Base-by-base conservation (phyloP, 2,888 invertebrate species). In the Alloplasta piceator region DNA sequence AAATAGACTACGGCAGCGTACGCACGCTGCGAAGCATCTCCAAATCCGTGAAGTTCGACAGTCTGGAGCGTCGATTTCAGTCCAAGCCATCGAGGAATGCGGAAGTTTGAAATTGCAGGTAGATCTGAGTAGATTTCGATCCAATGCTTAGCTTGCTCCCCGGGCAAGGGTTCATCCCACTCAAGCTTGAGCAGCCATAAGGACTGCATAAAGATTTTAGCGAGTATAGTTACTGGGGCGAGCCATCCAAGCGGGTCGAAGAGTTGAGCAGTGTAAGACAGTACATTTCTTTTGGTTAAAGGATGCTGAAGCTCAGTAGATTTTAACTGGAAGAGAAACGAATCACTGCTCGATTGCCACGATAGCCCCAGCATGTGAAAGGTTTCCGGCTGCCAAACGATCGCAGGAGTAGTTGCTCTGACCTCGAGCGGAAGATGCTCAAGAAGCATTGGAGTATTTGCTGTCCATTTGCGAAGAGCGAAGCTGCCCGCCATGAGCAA, bases 1-100 rank as follows among this genome's bases (percentile, higher is more conserved):
- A 77, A 5, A 9, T 78, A 78, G 6, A 78, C 5, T 1, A 64
- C 64, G 3, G 66, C 72, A 0, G 66, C 78, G 36, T 78, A 78
- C 0, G 78, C 78, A 10, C 14, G 10, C 5, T 66, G 46, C 4
- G 78, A 72, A 0, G 78, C 78, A 46, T 78, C 67, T 7, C 50
- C 55, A 14, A 67, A 78, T 0, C 67, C 67, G 4, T 78, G 67
- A 3, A 73, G 9, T 46, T 73, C 73, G 36, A 77, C 16, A 12
- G 43, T 6, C 12, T 10, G 41, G 5, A 9, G 1, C 26, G 52
- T 5, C 4, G 60, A 38, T 5, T 38, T 7, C 16, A 56, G 5
- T 9, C 60, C 41, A 36, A 68, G 41, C 68, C 67, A 68, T 10
- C 70, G 52, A 4, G 76, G 43, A 16, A 72, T 52, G 16, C 71